Percentiles rank a stretch among this genome's conserved stretches.
phyloP scores from a whole-genome alignment of 2,888 invertebrate genomes.

The Sinodicranocentrus sp. region DNA sequence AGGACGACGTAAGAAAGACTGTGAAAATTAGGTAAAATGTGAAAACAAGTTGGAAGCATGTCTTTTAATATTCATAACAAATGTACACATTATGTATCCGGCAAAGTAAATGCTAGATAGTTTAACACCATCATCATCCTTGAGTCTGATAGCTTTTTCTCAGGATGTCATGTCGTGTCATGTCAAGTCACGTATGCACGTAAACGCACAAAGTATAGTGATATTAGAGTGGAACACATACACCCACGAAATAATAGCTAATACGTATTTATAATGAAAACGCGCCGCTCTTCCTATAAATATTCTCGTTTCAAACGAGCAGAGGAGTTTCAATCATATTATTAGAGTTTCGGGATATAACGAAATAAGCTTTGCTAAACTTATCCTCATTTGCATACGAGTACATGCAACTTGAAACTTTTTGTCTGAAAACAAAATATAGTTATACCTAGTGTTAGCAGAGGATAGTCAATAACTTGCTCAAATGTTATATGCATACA shows the following conservation, averaged over 20 bases:
- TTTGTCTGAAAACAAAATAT: conserved; percentile 36
- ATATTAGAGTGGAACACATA: background rate
- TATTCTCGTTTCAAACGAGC: conserved; percentile 10
- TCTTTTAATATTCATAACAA: conserved; percentile 61
- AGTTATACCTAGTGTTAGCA: background rate
- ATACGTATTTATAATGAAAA: too few relatives aligned
- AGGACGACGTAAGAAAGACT: background rate
- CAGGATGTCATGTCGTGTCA: conserved; percentile 69
- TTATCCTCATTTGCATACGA: conserved; percentile 57
- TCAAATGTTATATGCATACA: too few relatives aligned
- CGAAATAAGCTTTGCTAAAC: background rate
- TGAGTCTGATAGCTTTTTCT: conserved; percentile 24
- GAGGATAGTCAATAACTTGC: too few relatives aligned
- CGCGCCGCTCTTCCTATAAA: too few relatives aligned
- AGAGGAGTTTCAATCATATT: conserved; percentile 31
- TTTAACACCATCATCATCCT: conserved; percentile 47
- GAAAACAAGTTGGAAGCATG: conserved; percentile 66
- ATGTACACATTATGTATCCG: conserved; percentile 57
- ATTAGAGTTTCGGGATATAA: conserved; percentile 19
- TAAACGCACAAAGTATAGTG: background rate
- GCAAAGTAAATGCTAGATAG: conserved; percentile 25
- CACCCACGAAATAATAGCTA: too few relatives aligned
- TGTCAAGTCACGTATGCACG: conserved; percentile 63
- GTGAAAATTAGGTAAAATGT: conserved; percentile 60
- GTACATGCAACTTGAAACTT: conserved; percentile 48